These are phyloP conservation scores for Xyrauchen texanus DNA, from an alignment of 2,113 vertebrate species.

Conservation along the genomic window DNA sequence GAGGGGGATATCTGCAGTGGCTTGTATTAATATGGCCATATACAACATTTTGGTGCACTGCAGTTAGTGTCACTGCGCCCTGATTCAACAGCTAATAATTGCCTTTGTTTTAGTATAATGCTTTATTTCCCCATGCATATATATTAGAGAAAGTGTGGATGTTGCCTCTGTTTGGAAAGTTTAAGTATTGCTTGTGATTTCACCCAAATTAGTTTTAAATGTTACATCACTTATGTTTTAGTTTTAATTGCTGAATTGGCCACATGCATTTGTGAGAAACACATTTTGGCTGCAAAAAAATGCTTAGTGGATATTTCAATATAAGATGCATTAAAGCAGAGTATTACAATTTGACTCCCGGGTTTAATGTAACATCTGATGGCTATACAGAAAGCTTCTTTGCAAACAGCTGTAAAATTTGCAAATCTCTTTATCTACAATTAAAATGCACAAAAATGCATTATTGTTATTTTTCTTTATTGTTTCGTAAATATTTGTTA, in stretches of 20 bases:
- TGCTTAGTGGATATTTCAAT: not conserved
- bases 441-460: no score
- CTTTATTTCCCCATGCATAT: not conserved
- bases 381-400: no score
- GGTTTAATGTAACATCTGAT: no score
- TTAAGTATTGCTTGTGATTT: not conserved
- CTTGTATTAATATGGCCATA: slow-evolving; percentile 3
- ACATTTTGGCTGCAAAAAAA: not conserved
- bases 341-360: not conserved
- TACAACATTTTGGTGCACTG: not conserved
- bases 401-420: no score
- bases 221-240: no score
- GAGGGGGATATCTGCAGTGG: not conserved
- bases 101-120: not conserved
- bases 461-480: not conserved
- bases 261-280: not conserved
- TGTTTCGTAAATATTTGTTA: not conserved
- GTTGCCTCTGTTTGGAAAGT: not conserved
- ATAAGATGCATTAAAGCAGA: not conserved
- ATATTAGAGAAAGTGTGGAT: not conserved
- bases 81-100: not conserved
- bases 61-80: slow-evolving; percentile 32
- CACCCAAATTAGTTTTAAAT: not conserved
- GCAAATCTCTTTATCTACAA: no score
- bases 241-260: not conserved